Base-by-base conservation (phyloP, 1,140 invertebrate species). In the Heterodera carotae region DNA sequence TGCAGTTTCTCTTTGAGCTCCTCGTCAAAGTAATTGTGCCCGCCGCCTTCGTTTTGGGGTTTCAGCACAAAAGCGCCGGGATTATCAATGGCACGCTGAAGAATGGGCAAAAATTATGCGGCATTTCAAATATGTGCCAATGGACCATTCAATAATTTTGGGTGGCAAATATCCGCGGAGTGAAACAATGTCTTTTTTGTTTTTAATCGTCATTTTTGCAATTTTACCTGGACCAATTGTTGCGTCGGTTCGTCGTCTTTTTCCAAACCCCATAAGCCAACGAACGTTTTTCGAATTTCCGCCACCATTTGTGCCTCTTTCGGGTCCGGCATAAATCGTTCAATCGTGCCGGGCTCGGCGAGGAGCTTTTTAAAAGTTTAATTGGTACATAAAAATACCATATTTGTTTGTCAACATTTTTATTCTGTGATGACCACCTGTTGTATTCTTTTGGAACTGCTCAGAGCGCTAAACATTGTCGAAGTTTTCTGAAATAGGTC, bases 381-480 rank as follows among this genome's bases (percentile, higher is more conserved):
- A 69, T 3, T 36, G 36, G 39, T n/a, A 31, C 25, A 18, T 18
- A 18, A 69, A 22, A 15, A 33, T 2, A 64, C 12, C 12, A 2
- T 8, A 43, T 43, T 43, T 12, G 12, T 43, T 43, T 8, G 12
- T 43, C 2, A 43, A 43, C 12, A 43, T 43, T 43, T 0, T 43
- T 12, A 43, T 43, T 0, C 12, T 43, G 12, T 43, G 39, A 27
- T 33, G 12, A 71, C 5, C 33, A 85, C 84, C 76, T 87, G 85
- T 76, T 90, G 89, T n/a, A 91, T 88, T 81, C 91, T 91, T 82
- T 92, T 92, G 29, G 89, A 90, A 18, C 91, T 91, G 34, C 90
- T n/a, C 94, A 92, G 80, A 97, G 94, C 34, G 93, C 94, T 2
- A 97, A 97, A 88, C 94, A 96, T 89, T 99, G 98, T 80, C 59